Conservation (phyloP, 2,888 invertebrate genomes). For the Epinotia demarniana region DNA sequence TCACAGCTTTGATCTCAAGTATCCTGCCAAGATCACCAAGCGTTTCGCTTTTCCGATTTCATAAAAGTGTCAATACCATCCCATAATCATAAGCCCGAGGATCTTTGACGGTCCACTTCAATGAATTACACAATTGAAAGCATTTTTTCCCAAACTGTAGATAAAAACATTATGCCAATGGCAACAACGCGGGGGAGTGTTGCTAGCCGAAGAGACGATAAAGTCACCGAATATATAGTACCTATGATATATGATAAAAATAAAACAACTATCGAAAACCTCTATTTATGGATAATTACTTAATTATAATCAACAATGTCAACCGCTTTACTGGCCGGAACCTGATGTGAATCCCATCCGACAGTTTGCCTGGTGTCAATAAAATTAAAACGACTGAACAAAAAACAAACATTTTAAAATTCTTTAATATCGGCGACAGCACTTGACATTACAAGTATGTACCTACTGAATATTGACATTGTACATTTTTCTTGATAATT, state of each 20-base stretch:
- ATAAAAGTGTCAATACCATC: conserved; percentile 8
- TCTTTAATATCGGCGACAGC: conserved; percentile 9
- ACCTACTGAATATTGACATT: neutral
- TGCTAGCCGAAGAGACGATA: neutral
- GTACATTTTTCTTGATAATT: neutral
- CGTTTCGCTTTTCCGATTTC: neutral
- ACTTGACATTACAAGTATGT: neutral
- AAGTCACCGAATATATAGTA: neutral
- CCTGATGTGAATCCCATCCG: neutral
- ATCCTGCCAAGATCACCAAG: conserved; percentile 5
- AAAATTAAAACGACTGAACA: neutral
- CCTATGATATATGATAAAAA: neutral
- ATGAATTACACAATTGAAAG: neutral
- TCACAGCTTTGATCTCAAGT: neutral
- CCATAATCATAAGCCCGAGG: conserved; percentile 1
- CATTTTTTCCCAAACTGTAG: neutral
- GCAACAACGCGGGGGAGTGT: neutral
- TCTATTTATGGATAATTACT: neutral
- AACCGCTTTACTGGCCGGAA: neutral
- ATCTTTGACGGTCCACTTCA: neutral
- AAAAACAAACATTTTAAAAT: conserved; percentile 25
- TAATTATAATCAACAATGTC: conserved; percentile 4
- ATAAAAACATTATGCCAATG: no score
- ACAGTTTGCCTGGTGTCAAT: neutral
- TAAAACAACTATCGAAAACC: neutral